Base-by-base conservation (phyloP, 2,113 vertebrate species). In the Anas platyrhynchos region DNA sequence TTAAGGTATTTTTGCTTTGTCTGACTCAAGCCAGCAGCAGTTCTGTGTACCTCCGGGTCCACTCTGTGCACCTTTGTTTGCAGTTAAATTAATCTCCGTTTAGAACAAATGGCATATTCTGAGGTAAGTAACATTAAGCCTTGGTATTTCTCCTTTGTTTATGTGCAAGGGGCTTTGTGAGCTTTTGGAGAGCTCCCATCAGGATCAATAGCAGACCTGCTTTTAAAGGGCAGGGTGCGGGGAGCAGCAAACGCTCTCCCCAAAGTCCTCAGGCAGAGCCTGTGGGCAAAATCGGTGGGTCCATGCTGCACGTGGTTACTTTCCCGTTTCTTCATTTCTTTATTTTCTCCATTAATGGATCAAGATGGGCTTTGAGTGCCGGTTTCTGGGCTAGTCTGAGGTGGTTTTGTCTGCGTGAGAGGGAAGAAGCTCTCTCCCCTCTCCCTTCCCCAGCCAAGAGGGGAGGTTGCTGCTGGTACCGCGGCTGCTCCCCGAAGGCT, bases 91-190 rank as follows among this genome's bases (percentile, higher is more conserved):
- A 91, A 91, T 86, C 92, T 91, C 83, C 8, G 0, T 62, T 83
- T 50, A 87, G 94, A 96, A 87, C 86, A 95, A 96, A 67, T 38
- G 76, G 86, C 78, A 52, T 75, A 36, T 94, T 96, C 92, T 87
- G 80, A 82, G 92, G 86, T 94, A 92, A 92, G 86, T 87, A 79
- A 88, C 66, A 54, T 73, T 93, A 91, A 96, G 88, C 83, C 44
- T 8, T 8, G 0, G 73, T 78, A 81, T 93, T 96, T 86, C 54
- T 79, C 84, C 93, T 92, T 86, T 83, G 76, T 95, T 95, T 89
- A 54, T 91, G 52, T 92, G 77, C 92, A 79, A 93, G 86, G 94
- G 59, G 74, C 88, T 96, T 92, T 91, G 86, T 43, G 88, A 56
- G 80, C 93, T 86, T 76, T 93, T 62, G 76, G 90, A 92, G 77